Conservation (phyloP, 2,113 vertebrate species). For the Limnothrissa miodon region DNA sequence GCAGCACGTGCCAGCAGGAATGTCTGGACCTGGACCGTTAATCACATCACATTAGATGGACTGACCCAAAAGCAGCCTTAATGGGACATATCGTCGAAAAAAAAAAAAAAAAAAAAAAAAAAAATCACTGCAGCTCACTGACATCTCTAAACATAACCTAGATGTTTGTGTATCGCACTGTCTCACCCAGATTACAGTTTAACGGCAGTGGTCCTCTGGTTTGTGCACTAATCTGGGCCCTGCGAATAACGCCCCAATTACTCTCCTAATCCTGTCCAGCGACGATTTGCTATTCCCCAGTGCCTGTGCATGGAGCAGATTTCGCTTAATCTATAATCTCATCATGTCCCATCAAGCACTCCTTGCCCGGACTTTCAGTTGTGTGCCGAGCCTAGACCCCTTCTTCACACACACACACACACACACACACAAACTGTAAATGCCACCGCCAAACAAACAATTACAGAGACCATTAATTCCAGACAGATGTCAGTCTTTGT, state of each 20-base stretch:
- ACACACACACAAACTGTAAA: background rate
- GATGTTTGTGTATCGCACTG: background rate
- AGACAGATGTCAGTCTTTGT: background rate
- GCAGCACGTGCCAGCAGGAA: background rate
- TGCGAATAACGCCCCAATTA: constrained; percentile 50
- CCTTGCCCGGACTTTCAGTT: background rate
- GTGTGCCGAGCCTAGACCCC: constrained; percentile 13
- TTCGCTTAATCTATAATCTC: constrained; percentile 46
- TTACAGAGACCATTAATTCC: background rate
- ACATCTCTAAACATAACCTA: constrained; percentile 19
- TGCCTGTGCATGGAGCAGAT: constrained; percentile 25
- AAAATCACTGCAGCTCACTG: background rate
- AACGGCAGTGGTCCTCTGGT: constrained; percentile 29
- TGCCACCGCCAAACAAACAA: background rate
- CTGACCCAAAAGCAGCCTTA: background rate
- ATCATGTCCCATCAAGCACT: constrained; percentile 24
- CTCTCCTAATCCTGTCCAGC: constrained; percentile 49
- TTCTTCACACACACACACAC: constrained; percentile 15
- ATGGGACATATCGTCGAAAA: no score
- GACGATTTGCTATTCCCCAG: background rate
- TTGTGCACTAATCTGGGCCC: constrained; percentile 46
- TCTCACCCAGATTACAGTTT: constrained; percentile 54
- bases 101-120: no score
- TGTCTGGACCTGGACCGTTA: background rate
- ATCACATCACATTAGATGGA: background rate